Conservation (phyloP, 35 echinoderm and acorn worm species). For the Anneissia japonica region DNA sequence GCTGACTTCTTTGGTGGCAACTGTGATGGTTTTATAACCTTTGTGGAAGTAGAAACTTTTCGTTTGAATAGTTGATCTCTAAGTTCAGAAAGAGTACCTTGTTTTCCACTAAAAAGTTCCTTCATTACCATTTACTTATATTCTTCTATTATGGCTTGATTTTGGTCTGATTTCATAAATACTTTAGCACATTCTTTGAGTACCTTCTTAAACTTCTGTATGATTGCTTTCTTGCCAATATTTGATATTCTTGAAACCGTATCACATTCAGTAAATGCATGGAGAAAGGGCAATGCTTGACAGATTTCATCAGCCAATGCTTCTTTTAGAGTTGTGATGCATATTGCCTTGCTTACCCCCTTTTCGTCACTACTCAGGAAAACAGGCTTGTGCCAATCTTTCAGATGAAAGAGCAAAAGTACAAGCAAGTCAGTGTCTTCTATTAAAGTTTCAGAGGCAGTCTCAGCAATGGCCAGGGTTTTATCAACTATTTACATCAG, state of each 20-base stretch:
- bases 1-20: slow-evolving; percentile 2
- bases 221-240: slow-evolving; percentile 51
- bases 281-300: slow-evolving; percentile 22
- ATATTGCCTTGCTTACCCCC: not conserved
- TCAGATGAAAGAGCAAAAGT: not conserved
- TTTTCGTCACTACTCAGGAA: not conserved
- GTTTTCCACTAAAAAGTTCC: not conserved
- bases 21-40: not conserved
- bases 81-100: not conserved
- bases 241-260: slow-evolving; percentile 40
- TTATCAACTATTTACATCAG: slow-evolving; percentile 3
- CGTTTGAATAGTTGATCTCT: not conserved
- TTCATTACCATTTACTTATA: not conserved
- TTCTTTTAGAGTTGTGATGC: not conserved
- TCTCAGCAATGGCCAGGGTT: not conserved
- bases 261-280: slow-evolving; percentile 61
- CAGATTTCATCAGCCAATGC: not conserved
- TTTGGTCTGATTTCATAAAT: not conserved
- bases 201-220: slow-evolving; percentile 18
- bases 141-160: not conserved
- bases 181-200: not conserved
- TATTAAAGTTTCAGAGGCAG: not conserved
- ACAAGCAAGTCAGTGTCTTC: slow-evolving; percentile 3
- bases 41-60: not conserved
- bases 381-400: not conserved